Conservation (phyloP, 2,113 vertebrate genomes). For the Nothobranchius furzeri region DNA sequence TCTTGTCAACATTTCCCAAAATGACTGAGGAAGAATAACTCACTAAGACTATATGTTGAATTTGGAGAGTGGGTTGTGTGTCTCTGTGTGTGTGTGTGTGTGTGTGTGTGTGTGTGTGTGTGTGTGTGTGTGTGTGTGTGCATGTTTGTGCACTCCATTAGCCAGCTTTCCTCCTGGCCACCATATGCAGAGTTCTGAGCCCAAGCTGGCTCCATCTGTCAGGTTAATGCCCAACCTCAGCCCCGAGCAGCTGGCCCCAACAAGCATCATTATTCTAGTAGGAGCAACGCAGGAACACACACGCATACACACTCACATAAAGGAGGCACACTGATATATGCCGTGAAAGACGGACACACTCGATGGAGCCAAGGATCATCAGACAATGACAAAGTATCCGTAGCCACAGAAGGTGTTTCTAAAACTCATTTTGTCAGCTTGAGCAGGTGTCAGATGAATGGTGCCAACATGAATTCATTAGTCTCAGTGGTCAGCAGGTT, state of each 20-base stretch:
- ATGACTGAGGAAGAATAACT: slow-evolving; percentile 34
- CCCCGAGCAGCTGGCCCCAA: slow-evolving; percentile 75
- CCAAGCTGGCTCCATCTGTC: slow-evolving; percentile 81
- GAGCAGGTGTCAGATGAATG: slow-evolving; percentile 43
- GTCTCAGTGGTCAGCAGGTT: slow-evolving; percentile 45
- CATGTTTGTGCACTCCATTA: slow-evolving; percentile 56
- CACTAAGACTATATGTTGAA: slow-evolving; percentile 31
- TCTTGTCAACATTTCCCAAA: slow-evolving; percentile 40
- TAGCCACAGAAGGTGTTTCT: slow-evolving; percentile 58
- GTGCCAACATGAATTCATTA: slow-evolving; percentile 52
- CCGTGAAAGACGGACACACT: slow-evolving; percentile 49
- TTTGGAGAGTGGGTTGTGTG: slow-evolving; percentile 20
- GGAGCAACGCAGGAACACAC: slow-evolving; percentile 34
- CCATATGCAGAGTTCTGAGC: slow-evolving; percentile 76
- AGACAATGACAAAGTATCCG: slow-evolving; percentile 52
- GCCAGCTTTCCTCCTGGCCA: slow-evolving; percentile 71
- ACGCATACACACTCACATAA: slow-evolving; percentile 61
- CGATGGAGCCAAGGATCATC: slow-evolving; percentile 54
- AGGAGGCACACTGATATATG: slow-evolving; percentile 41
- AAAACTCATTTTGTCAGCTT: slow-evolving; percentile 60
- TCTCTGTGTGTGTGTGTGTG: slow-evolving; percentile 19
- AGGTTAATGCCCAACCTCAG: slow-evolving; percentile 71
- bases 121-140: slow-evolving; percentile 17
- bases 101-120: slow-evolving; percentile 21
- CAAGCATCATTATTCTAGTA: slow-evolving; percentile 73